Evolutionary conservation across 2,797 vertebrate genomes (phyloP), one percentile per base, ranked within the genome.

Genomic region (Sebastes jordani): DNA sequence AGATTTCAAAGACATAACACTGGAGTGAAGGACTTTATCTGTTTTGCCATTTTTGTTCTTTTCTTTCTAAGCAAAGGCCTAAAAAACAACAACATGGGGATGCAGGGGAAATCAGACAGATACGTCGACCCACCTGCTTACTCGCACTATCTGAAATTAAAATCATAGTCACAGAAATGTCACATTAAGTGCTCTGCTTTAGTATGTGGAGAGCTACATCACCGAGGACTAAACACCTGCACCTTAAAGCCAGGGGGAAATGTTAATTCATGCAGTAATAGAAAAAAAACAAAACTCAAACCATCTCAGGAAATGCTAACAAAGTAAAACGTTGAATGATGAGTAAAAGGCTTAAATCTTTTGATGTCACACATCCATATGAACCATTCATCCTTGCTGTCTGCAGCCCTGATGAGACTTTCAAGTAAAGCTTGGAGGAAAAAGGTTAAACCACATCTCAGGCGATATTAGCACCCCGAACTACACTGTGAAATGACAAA

Each of bases 401-500:
- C 72, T 80, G 71, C 56, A 65, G 68, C 9, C 34, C 23, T 66
- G 78, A 88, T 61, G 68, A 81, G 71, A 83, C 59, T 80, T 76
- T 80, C 25, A 82, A 82, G 79, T 66, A 2, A 20, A 78, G 71
- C 68, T 66, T 1, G 1, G 6, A 78, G 64, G 10, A 73, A 30
- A 61, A 75, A 73, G 58, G 63, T 76, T 72, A 52, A 78, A 67
- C 56, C 32, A 2, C 30, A 56, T 63, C 49, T 73, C 42, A 36
- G 52, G 16, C 1, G 7, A 34, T 18, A 65, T 86, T 70, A 32
- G 59, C 56, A 29, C 34, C 3, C 10, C 2, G 6, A 71, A 14
- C 62, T 2, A 16, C 8, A 6, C 36, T 38, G 29, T 38, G 60
- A 78, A 71, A 80, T 63, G 58, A 65, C 27, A 63, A 78, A 42